phyloP scores from a whole-genome alignment of 1,140 invertebrate genomes.

The Eulimnadia texana region DNA sequence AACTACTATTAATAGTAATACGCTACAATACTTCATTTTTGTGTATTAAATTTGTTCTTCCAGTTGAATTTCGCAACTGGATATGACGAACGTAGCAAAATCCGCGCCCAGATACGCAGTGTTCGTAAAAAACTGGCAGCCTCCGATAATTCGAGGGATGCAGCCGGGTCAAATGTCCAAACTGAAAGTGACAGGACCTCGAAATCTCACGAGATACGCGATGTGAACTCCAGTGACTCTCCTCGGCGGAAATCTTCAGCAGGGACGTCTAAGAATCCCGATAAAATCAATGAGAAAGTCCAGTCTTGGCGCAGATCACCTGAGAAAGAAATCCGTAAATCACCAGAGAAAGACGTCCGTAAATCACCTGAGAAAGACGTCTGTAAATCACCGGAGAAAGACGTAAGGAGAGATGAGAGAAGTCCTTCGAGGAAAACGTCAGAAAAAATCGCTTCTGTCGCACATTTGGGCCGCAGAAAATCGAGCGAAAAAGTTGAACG shows the following conservation, averaged over 20 bases:
- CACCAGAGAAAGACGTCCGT: too few species aligned
- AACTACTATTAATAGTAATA: too few species aligned
- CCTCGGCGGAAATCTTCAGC: background rate
- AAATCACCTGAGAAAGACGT: too few species aligned
- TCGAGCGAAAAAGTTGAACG: background rate
- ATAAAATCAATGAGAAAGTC: background rate
- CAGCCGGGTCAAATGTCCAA: background rate
- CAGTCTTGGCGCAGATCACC: conserved; percentile 1
- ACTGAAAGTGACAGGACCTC: background rate
- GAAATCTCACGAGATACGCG: background rate
- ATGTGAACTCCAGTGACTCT: background rate
- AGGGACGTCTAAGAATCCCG: too few species aligned
- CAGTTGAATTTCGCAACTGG: conserved; percentile 53
- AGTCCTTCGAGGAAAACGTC: too few species aligned
- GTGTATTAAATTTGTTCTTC: conserved; percentile 24
- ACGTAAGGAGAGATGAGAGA: too few species aligned
- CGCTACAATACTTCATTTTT: too few species aligned
- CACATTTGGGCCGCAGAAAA: too few species aligned
- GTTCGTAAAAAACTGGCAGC: conserved; percentile 28
- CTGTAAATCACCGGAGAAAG: too few species aligned
- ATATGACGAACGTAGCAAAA: conserved; percentile 54
- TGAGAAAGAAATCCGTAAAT: background rate
- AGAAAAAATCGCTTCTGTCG: too few species aligned
- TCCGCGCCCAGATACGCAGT: conserved; percentile 53
- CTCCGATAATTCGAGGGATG: background rate